Evolutionary conservation across 2,888 invertebrate genomes (phyloP), one percentile per base, ranked within the genome.

Genomic region (Drosophila prolongata): DNA sequence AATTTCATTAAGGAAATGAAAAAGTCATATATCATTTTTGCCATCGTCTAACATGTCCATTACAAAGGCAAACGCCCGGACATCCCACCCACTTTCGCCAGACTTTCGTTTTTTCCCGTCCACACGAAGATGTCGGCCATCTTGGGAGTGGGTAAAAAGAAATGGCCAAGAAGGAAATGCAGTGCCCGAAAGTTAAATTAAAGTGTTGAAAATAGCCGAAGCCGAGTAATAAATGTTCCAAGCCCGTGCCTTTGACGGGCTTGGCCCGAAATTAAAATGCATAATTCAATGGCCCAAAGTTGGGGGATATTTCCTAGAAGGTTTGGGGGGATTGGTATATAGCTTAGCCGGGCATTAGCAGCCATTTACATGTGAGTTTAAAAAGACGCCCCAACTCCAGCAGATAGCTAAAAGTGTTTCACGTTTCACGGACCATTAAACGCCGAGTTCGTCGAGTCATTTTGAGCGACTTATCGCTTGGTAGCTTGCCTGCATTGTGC

Each of bases 1-100:
- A 86, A 86, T 86, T 87, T 86, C 85, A 86, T 86, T 86, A 87
- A 86, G 85, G 85, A 86, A 87, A 87, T 86, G 85, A 86, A 85
- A 87, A 87, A 85, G 85, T 83, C 85, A 86, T 86, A 87, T 85
- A 86, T 86, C 85, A 86, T 86, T 86, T 84, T 84, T 81, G 77
- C 80, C 79, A 86, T 72, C 85, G 79, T 82, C 83, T 83, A 83
- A 83, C 83, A 83, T 87, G 87, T 87, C 85, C 87, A 86, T 84
- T 86, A 87, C 73, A 69, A 61, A 71, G 75, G 75, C 60, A 61
- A 57, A 59, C 83, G 85, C 79, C 83, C 73, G 72, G 71, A 74
- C 74, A 27, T 40, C 60, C 61, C 61, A 19, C 64, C 50, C 61
- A 40, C 42, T 40, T 55, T 19, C 44, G 37, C 16, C 19, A 34